These are phyloP conservation scores for Spodoptera picta DNA, from an alignment of 2,888 invertebrate species.

Conservation along the genomic window DNA sequence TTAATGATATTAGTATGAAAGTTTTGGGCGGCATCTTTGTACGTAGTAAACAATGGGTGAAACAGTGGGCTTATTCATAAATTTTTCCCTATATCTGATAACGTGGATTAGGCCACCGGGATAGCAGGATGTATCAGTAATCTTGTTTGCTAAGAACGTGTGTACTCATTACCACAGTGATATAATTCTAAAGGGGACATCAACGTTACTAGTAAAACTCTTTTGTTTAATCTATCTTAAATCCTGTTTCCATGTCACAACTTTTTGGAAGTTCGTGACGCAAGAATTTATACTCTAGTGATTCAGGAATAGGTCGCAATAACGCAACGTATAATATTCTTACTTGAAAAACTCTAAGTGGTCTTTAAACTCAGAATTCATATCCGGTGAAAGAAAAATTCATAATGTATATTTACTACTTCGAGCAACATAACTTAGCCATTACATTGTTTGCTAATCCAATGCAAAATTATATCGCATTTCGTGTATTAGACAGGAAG, in stretches of 20 bases:
- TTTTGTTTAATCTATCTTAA: slow-evolving; percentile 49
- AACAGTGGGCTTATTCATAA: slow-evolving; percentile 78
- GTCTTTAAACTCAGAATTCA: no score
- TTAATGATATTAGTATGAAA: slow-evolving; percentile 51
- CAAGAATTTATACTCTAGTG: not conserved
- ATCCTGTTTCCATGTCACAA: slow-evolving; percentile 33
- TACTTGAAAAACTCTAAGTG: no score
- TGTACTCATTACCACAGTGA: slow-evolving; percentile 69
- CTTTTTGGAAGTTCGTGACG: slow-evolving; percentile 19
- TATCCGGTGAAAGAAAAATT: no score
- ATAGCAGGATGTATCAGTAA: slow-evolving; percentile 85
- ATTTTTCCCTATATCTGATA: slow-evolving; percentile 80
- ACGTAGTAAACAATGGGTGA: slow-evolving; percentile 65
- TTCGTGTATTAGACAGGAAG: slow-evolving; percentile 1
- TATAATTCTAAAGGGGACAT: slow-evolving; percentile 57
- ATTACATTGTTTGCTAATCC: not conserved
- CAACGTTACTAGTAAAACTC: slow-evolving; percentile 37
- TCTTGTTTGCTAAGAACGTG: slow-evolving; percentile 76
- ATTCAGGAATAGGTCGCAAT: no score
- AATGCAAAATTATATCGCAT: not conserved
- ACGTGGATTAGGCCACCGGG: slow-evolving; percentile 84
- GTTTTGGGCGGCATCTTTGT: slow-evolving; percentile 71
- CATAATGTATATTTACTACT: no score
- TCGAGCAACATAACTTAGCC: no score
- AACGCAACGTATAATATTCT: no score